These are phyloP conservation scores for Beris chalybata DNA, from an alignment of 2,888 invertebrate genomes.

Conservation along the genomic window DNA sequence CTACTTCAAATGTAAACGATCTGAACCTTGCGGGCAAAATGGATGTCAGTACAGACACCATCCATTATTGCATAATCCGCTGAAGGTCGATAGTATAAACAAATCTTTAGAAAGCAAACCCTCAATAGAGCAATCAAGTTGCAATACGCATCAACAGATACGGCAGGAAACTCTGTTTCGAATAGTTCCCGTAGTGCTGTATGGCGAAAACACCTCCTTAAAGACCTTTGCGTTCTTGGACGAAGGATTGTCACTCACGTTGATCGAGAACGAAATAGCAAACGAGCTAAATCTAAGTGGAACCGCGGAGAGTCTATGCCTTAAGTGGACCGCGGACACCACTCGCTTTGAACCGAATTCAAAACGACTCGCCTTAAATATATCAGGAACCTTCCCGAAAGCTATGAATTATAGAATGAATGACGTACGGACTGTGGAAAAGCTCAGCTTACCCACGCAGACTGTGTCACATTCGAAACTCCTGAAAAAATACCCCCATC, in stretches of 20 bases:
- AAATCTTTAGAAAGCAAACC: not conserved
- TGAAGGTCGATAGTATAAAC: not conserved
- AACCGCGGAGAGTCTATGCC: slow-evolving; percentile 14
- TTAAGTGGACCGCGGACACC: slow-evolving; percentile 38
- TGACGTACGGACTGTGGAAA: not conserved
- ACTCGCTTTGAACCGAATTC: slow-evolving; percentile 36
- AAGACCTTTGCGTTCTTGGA: not conserved
- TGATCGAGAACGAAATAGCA: slow-evolving; percentile 31
- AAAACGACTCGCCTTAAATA: slow-evolving; percentile 27
- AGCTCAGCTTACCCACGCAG: slow-evolving; percentile 3
- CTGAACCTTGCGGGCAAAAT: not conserved
- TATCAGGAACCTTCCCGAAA: slow-evolving; percentile 26
- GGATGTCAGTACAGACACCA: not conserved
- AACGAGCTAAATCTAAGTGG: slow-evolving; percentile 1
- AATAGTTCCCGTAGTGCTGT: not conserved
- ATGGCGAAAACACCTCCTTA: too few relatives aligned
- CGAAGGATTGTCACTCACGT: slow-evolving; percentile 32
- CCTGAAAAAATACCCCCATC: too few relatives aligned
- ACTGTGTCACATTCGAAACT: too few relatives aligned
- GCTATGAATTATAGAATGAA: not conserved
- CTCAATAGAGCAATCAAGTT: not conserved
- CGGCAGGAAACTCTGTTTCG: slow-evolving; percentile 4
- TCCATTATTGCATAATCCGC: not conserved
- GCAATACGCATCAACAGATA: slow-evolving; percentile 1
- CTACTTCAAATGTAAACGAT: not conserved